phyloP scores from a whole-genome alignment of 2,888 invertebrate genomes.

The Drosophila austrosaltans region DNA sequence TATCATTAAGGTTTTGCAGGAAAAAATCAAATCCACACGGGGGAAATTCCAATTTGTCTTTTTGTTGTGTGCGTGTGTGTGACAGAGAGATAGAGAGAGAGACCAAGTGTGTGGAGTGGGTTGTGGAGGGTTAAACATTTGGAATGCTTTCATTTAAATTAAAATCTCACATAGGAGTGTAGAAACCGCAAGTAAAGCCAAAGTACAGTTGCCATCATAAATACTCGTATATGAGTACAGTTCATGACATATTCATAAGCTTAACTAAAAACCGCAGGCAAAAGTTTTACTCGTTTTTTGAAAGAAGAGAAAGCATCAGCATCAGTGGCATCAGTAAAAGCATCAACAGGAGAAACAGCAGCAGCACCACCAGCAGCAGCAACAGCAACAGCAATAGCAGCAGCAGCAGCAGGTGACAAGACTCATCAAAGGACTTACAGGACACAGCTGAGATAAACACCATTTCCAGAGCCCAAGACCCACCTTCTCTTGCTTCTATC shows the following conservation, averaged over 20 bases:
- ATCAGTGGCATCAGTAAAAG: conserved; percentile 16
- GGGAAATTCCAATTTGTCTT: conserved; percentile 21
- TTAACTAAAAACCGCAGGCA: conserved; percentile 25
- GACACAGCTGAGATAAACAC: conserved; percentile 15
- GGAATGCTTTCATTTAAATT: conserved; percentile 7
- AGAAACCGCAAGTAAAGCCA: conserved; percentile 9
- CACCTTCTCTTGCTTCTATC: background rate
- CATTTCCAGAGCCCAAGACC: background rate
- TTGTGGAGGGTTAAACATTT: background rate
- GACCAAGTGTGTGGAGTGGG: background rate
- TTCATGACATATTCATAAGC: conserved; percentile 45
- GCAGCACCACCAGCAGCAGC: conserved; percentile 12
- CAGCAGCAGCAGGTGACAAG: conserved; percentile 42
- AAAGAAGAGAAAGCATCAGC: conserved; percentile 8
- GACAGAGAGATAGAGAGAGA: background rate
- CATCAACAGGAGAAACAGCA: conserved; percentile 14
- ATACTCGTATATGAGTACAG: conserved; percentile 1
- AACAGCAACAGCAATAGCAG: background rate
- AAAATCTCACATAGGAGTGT: background rate
- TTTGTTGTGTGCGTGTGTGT: background rate
- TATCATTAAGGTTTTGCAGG: conserved; percentile 12
- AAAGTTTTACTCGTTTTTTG: conserved; percentile 27
- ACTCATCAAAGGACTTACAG: conserved; percentile 37
- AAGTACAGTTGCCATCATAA: conserved; percentile 39
- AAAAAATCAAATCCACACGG: conserved; percentile 3